Base-by-base conservation (phyloP, 2,888 invertebrate species). In the Andrena fulva region DNA sequence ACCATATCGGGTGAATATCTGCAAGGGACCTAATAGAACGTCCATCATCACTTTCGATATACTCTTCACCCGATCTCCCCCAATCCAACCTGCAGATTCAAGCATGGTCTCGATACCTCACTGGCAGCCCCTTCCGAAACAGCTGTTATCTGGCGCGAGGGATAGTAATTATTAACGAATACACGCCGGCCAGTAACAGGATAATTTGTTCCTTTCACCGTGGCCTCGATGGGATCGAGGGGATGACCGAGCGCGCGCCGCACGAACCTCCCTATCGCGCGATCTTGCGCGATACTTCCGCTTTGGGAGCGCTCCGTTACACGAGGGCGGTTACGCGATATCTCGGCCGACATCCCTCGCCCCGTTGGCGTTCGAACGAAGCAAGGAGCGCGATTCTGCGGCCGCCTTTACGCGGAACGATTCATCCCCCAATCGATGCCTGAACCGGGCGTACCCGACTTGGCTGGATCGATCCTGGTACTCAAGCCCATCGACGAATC, bases 121-220 rank as follows among this genome's bases (percentile, higher is more conserved):
- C 16, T 24, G 10, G 67, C 20, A 29, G 31, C 20, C n/a, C 35
- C 33, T 4, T 10, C 12, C 52, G 60, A 73, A 67, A 66, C 50
- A 20, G 42, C 54, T 42, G 29, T 56, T 77, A 69, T 81, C 59
- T 76, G 27, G 24, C 27, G 16, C 12, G 1, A 31, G n/a, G 48
- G 77, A 62, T 33, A 67, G 67, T 67, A 74, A 75, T 77, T 79
- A 85, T 84, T 81, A 79, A 72, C 67, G 72, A 62, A 81, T 71
- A 33, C 54, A 8, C 50, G 33, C 24, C 56, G 48, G 35, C 42
- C 69, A 66, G 52, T 74, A 75, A 64, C 72, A 72, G 67, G 33
- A 82, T 76, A 85, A 83, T 85, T 88, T 80, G 74, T 88, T 76
- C 62, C 71, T 73, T 77, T 85, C 69, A 72, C 63, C 80, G 80